phyloP scores from a whole-genome alignment of 2,113 vertebrate species.

The Bombycilla garrulus region DNA sequence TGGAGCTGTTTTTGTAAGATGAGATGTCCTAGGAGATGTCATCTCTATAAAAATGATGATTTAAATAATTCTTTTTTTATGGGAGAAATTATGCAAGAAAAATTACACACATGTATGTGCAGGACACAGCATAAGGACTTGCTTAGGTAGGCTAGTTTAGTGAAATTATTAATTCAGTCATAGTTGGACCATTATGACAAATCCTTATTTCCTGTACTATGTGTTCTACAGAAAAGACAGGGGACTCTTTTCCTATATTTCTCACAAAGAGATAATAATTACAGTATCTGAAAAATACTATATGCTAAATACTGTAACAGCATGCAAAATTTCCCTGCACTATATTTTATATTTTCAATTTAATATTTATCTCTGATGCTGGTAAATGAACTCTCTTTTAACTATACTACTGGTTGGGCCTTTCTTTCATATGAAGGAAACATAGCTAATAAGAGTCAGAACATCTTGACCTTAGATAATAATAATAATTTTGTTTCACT shows the following conservation, averaged over 20 bases:
- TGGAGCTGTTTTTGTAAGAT: slow-evolving; percentile 17
- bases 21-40: neutral
- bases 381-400: neutral
- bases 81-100: neutral
- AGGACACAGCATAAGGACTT: neutral
- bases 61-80: neutral
- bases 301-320: neutral
- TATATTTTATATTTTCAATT: neutral
- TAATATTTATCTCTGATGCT: neutral
- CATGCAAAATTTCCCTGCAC: neutral
- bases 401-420: neutral
- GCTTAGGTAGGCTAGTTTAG: neutral
- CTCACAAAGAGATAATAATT: neutral
- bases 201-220: neutral
- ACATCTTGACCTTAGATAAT: neutral
- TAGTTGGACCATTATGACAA: neutral
- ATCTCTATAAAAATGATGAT: neutral
- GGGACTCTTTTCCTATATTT: neutral
- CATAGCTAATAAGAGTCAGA: neutral
- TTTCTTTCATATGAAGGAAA: neutral
- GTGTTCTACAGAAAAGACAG: neutral
- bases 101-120: neutral
- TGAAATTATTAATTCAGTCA: neutral
- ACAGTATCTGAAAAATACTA: neutral
- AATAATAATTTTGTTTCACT: neutral